Evolutionary conservation across 2,888 invertebrate species (phyloP), one percentile per base, ranked within the genome.

Genomic region (Itoplectis maculator): DNA sequence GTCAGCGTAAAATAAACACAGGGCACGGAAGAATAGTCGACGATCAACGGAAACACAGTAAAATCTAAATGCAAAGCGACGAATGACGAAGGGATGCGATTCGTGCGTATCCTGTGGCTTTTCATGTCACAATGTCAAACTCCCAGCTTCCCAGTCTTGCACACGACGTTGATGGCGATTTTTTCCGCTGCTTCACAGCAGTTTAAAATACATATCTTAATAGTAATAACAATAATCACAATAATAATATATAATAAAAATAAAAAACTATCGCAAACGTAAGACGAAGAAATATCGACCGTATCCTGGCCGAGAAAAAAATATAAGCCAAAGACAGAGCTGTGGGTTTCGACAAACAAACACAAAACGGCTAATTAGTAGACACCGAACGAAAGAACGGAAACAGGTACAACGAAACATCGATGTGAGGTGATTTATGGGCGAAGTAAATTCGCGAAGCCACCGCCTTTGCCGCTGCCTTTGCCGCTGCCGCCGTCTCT

Each of bases 61-160:
- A 82, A 79, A 84, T 70, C 49, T 81, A 84, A 59, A 70, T 42
- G 68, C 56, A 81, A 72, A 84, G 65, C 78, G 56, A 79, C 61
- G 54, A 49, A 74, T 74, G 56, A 79, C 37, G 45, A 63, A 47
- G 65, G 47, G 68, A 47, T n/a, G n/a, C n/a, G 29, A 29, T 82
- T 35, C 51, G 20, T 68, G 75, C 20, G 73, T 78, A 65, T 49
- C 40, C 56, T 11, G 23, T 18, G 63, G 6, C 56, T 56, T 66
- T 72, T 20, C 29, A 72, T 5, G 56, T 37, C 45, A 45, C 49
- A 23, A 66, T 66, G 9, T 37, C 47, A 54, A 63, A 63, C 29
- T 66, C n/a, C 13, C 56, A 47, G 47, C 45, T 13, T 49, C 18
- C 37, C 45, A 18, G 45, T 42, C 42, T 42, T 51, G 56, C 42